Evolutionary conservation across 2,888 invertebrate genomes (phyloP).

Genomic region (Cryptosula pallasiana): DNA sequence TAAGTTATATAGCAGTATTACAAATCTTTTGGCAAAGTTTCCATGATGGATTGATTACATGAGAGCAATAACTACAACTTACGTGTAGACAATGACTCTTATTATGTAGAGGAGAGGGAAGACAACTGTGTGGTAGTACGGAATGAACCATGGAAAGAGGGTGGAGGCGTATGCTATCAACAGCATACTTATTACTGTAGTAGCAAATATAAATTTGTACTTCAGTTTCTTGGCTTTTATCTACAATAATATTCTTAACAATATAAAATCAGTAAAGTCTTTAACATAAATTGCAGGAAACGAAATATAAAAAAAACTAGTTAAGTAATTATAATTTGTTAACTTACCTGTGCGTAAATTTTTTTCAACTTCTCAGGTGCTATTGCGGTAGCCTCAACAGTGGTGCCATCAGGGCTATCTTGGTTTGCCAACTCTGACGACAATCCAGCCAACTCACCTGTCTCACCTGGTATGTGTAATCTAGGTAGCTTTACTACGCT

Average conservation of each 20-base stretch:
- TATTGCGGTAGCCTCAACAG: background rate
- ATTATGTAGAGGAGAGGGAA: conserved; percentile 37
- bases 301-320: too few species aligned
- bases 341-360: conserved; percentile 10
- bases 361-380: conserved; percentile 15
- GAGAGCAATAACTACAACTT: conserved; percentile 26
- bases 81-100: conserved; percentile 40
- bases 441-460: conserved; percentile 14
- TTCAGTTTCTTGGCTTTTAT: conserved; percentile 29
- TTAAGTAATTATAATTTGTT: too few species aligned
- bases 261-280: too few species aligned
- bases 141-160: conserved; percentile 38
- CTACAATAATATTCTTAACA: conserved; percentile 4
- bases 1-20: background rate
- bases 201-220: conserved; percentile 37
- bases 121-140: conserved; percentile 37
- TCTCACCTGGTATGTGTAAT: conserved; percentile 18
- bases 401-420: background rate
- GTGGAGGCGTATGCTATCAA: conserved; percentile 34
- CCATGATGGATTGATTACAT: background rate
- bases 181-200: conserved; percentile 34
- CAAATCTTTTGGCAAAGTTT: background rate
- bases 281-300: too few species aligned
- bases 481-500: conserved; percentile 1
- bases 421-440: background rate